Conservation (phyloP, 2,113 vertebrate genomes). For the Melanerpes formicivorus region DNA sequence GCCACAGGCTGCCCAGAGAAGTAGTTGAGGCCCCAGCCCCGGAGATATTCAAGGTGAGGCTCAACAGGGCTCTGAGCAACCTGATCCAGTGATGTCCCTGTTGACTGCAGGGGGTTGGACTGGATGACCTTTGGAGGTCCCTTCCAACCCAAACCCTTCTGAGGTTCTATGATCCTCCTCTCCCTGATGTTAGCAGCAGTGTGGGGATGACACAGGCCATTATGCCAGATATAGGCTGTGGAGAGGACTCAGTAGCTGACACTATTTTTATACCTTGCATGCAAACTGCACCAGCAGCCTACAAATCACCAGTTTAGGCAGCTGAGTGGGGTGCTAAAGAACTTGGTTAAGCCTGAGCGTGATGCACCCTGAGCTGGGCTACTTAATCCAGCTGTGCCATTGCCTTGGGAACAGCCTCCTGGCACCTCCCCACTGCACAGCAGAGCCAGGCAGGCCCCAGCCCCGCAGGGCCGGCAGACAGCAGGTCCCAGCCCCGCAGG, state of each 20-base stretch:
- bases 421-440: fast-evolving
- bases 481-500: too few species aligned
- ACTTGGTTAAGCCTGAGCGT: neutral
- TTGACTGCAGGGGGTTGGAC: too few species aligned
- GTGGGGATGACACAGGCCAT: neutral
- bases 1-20: too few species aligned
- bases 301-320: constrained; percentile 10
- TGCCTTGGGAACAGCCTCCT: neutral
- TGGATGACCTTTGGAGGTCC: too few species aligned
- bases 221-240: neutral
- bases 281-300: constrained; percentile 11
- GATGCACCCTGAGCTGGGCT: neutral
- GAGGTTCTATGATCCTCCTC: neutral
- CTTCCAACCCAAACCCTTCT: too few species aligned
- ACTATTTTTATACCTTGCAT: constrained; percentile 15
- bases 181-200: neutral
- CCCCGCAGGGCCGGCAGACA: neutral
- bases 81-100: too few species aligned
- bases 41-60: too few species aligned
- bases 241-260: neutral
- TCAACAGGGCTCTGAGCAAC: too few species aligned
- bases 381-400: neutral
- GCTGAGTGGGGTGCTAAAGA: neutral
- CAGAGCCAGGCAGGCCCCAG: fast-evolving
- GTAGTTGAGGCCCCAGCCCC: too few species aligned